Evolutionary conservation across 2,888 invertebrate genomes (phyloP), one percentile per base, ranked within the genome.

Genomic region (Agrochola circellaris): DNA sequence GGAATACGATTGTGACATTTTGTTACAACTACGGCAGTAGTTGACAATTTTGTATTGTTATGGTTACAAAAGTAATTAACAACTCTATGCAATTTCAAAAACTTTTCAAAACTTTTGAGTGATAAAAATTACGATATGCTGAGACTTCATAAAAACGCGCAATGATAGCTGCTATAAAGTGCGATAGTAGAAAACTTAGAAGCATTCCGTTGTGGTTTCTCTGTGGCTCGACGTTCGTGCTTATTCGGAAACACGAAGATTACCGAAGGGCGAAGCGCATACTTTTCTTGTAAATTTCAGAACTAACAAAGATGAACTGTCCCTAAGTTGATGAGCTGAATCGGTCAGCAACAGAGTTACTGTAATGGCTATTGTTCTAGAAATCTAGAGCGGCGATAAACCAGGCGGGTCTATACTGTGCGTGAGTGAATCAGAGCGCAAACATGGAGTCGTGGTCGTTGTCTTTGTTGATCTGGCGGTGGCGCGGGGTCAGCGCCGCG

Each of bases 391-490:
- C 80, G 84, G 62, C 66, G 65, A 82, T 61, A 62, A 70, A 58
- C 64, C 58, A 60, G 80, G 58, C 48, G 79, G 13, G 71, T 30
- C 3, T 48, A n/a, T 30, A 30, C 23, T 20, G 26, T 23, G 77
- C 13, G 26, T 20, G 23, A n/a, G 71, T 11, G 54, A 73, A 84
- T 97, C 97, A 97, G 91, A 97, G 97, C 84, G 97, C 97, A 89
- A 97, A 97, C 94, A 97, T 96, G 64, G 97, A 94, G 89, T 97
- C 97, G 70, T 97, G 97, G 7, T 96, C 97, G 69, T 78, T 60
- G 51, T 97, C 97, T 88, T 97, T 97, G 82, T 97, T 97, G 89
- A 97, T 97, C 89, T 97, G 97, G 20, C 97, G 94, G 86, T 95
- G 96, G 6, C 95, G 88, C 0, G 95, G 93, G 9, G 95, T 91